These are phyloP conservation scores for Cottoperca gobio DNA, from an alignment of 2,797 vertebrate species.

Conservation along the genomic window DNA sequence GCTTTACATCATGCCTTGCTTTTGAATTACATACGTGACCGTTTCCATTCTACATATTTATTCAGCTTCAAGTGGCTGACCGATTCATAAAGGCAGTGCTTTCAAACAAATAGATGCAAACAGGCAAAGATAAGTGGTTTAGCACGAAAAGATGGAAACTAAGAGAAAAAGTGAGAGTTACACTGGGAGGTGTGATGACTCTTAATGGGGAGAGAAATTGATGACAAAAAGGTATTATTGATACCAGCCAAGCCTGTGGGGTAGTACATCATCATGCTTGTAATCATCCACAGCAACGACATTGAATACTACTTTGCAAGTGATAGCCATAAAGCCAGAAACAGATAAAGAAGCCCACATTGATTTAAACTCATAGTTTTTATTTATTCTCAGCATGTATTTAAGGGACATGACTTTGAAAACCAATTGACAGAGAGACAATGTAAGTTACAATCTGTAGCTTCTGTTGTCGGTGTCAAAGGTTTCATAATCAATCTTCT, in stretches of 20 bases:
- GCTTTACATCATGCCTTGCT: background rate
- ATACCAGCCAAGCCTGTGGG: background rate
- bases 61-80: background rate
- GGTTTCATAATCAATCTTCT: background rate
- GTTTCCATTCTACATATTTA: background rate
- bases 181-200: background rate
- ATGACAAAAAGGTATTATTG: background rate
- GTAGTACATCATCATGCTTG: background rate
- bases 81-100: background rate
- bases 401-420: background rate
- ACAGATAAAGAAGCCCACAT: background rate
- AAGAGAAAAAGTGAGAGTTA: background rate
- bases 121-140: background rate
- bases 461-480: background rate
- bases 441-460: background rate
- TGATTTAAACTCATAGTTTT: background rate
- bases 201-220: background rate
- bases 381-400: background rate
- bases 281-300: background rate
- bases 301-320: background rate
- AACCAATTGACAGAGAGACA: background rate
- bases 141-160: background rate
- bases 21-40: background rate
- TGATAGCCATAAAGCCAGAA: background rate
- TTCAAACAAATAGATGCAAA: conserved; percentile 9